Evolutionary conservation across 2,888 invertebrate species (phyloP).

Genomic region (Brenthis hecate): DNA sequence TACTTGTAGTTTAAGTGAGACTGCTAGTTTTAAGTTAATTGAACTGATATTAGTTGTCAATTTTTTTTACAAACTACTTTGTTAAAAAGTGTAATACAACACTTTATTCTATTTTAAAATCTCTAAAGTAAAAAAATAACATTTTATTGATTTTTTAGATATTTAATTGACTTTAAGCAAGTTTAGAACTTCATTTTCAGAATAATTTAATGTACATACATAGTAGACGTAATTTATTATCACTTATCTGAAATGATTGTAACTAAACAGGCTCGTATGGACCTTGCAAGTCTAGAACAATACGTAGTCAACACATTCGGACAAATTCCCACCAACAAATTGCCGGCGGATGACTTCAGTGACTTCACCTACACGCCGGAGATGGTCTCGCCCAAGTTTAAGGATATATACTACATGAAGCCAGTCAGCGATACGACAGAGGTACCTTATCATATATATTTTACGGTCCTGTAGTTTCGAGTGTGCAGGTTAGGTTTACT

Average conservation of each 20-base stretch:
- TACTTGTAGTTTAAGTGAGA: no score
- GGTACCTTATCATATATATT: slow-evolving; percentile 59
- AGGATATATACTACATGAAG: slow-evolving; percentile 87
- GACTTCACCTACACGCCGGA: slow-evolving; percentile 67
- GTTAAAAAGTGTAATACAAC: not conserved
- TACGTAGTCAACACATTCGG: slow-evolving; percentile 87
- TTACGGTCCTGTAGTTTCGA: no score
- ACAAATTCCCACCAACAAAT: slow-evolving; percentile 85
- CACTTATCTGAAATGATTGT: not conserved
- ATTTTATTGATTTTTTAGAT: no score
- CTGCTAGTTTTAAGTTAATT: no score
- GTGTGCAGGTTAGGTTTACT: no score
- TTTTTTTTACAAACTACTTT: no score
- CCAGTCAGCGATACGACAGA: slow-evolving; percentile 88
- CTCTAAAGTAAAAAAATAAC: no score
- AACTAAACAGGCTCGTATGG: slow-evolving; percentile 74
- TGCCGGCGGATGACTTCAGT: slow-evolving; percentile 84
- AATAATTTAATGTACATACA: no score
- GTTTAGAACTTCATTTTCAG: no score
- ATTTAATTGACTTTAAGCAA: no score
- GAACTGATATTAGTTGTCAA: no score
- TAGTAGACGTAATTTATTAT: not conserved
- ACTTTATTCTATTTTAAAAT: no score
- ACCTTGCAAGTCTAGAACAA: slow-evolving; percentile 84
- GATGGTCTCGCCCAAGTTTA: slow-evolving; percentile 83